Evolutionary conservation across 2,113 vertebrate species (phyloP).

Genomic region (Tetraodon nigroviridis): DNA sequence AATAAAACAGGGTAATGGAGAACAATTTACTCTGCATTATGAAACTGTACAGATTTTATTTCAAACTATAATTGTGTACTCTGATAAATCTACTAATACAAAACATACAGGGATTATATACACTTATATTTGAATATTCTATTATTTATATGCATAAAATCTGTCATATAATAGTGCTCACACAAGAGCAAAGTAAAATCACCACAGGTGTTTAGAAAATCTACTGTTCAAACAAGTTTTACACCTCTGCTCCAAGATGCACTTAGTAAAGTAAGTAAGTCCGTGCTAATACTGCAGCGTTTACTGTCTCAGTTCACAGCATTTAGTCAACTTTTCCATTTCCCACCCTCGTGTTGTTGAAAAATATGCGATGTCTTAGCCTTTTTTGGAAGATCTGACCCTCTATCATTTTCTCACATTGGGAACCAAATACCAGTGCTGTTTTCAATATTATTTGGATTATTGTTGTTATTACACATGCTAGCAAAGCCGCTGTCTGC

Average conservation of each 20-base stretch:
- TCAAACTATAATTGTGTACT: too few relatives aligned
- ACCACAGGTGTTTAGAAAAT: too few relatives aligned
- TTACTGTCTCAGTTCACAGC: background rate
- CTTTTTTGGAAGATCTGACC: slow-evolving; percentile 22
- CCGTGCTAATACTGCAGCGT: background rate
- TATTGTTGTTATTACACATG: slow-evolving; percentile 24
- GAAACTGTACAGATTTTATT: slow-evolving; percentile 10
- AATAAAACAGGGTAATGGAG: slow-evolving; percentile 19
- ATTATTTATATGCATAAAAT: too few relatives aligned
- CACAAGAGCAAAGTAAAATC: too few relatives aligned
- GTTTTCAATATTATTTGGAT: slow-evolving; percentile 28
- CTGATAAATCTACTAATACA: too few relatives aligned
- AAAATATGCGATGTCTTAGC: slow-evolving; percentile 11
- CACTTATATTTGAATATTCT: too few relatives aligned
- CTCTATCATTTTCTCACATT: slow-evolving; percentile 20
- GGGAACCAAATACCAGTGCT: slow-evolving; percentile 18
- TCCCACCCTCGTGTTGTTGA: slow-evolving; percentile 16
- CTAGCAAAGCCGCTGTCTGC: slow-evolving; percentile 28
- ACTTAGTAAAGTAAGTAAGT: background rate
- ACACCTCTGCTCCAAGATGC: too few relatives aligned
- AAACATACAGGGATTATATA: too few relatives aligned
- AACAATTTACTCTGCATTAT: slow-evolving; percentile 29
- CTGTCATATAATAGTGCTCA: too few relatives aligned
- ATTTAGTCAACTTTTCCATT: slow-evolving; percentile 25
- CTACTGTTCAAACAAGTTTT: too few relatives aligned